These are phyloP conservation scores for Thinocorus orbignyianus DNA, from an alignment of 2,113 vertebrate genomes.

Conservation along the genomic window DNA sequence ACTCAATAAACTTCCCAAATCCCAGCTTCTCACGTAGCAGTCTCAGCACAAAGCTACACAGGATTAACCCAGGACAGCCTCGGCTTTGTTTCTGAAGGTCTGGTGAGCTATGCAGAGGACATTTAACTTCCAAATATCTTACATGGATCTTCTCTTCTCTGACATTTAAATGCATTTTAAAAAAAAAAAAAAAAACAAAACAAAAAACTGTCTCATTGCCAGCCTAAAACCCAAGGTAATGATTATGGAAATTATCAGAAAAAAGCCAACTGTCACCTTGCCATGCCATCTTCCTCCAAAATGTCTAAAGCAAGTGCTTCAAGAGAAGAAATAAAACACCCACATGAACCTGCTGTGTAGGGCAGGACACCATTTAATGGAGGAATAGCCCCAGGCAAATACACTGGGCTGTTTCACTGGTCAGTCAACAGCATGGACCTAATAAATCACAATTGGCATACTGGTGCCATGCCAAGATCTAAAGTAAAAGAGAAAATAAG, in stretches of 20 bases:
- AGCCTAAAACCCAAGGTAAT: background rate
- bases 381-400: background rate
- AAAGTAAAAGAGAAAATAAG: constrained; percentile 24
- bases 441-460: background rate
- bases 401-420: background rate
- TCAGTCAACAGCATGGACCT: background rate
- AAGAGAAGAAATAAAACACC: background rate
- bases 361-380: background rate
- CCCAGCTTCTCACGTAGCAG: background rate
- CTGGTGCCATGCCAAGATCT: background rate
- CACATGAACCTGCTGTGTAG: background rate
- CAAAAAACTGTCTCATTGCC: background rate
- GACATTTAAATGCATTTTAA: background rate
- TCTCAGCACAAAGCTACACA: background rate
- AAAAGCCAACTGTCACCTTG: background rate
- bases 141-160: background rate
- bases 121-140: background rate
- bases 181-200: no score
- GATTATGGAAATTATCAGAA: background rate
- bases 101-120: background rate
- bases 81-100: background rate
- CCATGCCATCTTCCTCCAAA: background rate
- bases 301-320: background rate
- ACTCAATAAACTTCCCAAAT: background rate
- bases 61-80: background rate